These are phyloP conservation scores for Drosophila dives DNA, from an alignment of 2,888 invertebrate species.

Conservation along the genomic window DNA sequence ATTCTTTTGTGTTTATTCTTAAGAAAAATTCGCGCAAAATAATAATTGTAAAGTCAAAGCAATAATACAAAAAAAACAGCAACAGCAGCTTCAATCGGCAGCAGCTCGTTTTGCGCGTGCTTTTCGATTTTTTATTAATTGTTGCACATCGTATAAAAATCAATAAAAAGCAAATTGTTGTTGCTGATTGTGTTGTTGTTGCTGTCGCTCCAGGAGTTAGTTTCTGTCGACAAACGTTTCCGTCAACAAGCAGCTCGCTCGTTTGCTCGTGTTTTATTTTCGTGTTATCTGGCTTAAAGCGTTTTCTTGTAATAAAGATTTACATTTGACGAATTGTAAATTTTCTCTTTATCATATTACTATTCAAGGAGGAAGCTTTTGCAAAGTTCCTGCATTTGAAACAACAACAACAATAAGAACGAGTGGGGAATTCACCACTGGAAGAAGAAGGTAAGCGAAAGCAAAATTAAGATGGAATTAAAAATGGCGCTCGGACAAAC, in stretches of 20 bases:
- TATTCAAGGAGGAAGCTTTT: constrained; percentile 41
- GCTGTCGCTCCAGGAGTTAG: constrained; percentile 45
- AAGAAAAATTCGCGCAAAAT: constrained; percentile 52
- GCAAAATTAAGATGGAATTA: constrained; percentile 10
- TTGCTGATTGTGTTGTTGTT: constrained; percentile 33
- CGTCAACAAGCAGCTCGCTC: constrained; percentile 61
- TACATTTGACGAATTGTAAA: constrained; percentile 23
- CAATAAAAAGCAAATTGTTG: constrained; percentile 53
- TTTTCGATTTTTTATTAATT: constrained; percentile 46
- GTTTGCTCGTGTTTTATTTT: constrained; percentile 17
- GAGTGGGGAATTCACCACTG: constrained; percentile 11
- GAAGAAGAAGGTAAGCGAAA: constrained; percentile 39
- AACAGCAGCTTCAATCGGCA: constrained; percentile 19
- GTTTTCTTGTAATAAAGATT: constrained; percentile 31
- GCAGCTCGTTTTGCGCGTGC: constrained; percentile 38
- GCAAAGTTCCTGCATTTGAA: constrained; percentile 46
- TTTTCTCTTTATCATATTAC: constrained; percentile 42
- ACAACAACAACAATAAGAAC: constrained; percentile 33
- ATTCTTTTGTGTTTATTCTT: constrained; percentile 70
- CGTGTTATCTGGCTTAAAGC: constrained; percentile 32
- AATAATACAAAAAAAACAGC: constrained; percentile 22
- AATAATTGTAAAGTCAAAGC: constrained; percentile 42
- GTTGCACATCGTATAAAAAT: constrained; percentile 69
- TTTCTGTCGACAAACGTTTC: constrained; percentile 47
- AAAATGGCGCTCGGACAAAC: constrained; percentile 46